These are phyloP conservation scores for Scleropages formosus DNA, from an alignment of 2,797 vertebrate species.

Conservation along the genomic window DNA sequence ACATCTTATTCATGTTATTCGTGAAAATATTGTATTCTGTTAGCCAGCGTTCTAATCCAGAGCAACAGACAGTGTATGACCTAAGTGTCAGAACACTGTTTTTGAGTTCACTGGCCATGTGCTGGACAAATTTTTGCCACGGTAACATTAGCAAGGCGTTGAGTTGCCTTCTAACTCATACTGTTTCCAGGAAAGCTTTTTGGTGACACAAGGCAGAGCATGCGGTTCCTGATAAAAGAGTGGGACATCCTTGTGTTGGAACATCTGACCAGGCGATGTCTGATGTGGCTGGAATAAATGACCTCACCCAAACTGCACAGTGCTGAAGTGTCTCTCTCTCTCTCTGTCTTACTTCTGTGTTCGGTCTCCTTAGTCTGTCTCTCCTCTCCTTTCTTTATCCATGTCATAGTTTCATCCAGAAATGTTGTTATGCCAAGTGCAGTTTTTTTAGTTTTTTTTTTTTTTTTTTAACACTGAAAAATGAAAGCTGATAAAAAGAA, in stretches of 20 bases:
- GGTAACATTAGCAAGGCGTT: neutral
- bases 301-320: constrained; percentile 58
- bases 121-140: too few relatives aligned
- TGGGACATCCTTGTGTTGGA: constrained; percentile 50
- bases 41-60: too few relatives aligned
- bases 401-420: neutral
- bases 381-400: neutral
- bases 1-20: too few relatives aligned
- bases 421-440: too few relatives aligned
- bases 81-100: too few relatives aligned
- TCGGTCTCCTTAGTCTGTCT: neutral
- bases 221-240: constrained; percentile 55
- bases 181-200: neutral
- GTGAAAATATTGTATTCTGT: too few relatives aligned
- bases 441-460: too few relatives aligned
- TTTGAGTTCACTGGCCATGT: too few relatives aligned
- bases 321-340: constrained; percentile 54
- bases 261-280: constrained; percentile 62
- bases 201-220: constrained; percentile 49
- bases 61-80: too few relatives aligned
- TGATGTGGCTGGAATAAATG: constrained; percentile 68
- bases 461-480: too few relatives aligned
- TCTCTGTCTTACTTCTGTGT: constrained; percentile 33
- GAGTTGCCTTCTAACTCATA: neutral
- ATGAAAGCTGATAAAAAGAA: too few relatives aligned